Base-by-base conservation (phyloP, 2,113 vertebrate species). In the Sorex fumeus region DNA sequence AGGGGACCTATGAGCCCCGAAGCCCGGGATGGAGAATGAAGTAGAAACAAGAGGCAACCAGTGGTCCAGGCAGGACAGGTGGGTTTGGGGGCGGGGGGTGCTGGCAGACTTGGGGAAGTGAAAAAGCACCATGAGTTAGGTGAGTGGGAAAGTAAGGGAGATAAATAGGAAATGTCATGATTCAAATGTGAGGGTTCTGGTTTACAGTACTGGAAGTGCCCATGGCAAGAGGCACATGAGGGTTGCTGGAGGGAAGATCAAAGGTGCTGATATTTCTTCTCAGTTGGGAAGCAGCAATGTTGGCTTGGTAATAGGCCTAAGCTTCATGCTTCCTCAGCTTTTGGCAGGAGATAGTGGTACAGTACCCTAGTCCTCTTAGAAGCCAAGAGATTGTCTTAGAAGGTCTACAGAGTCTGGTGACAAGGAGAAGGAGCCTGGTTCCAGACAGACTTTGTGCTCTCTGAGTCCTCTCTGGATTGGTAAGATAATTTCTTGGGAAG, bases 401-500 rank as follows among this genome's bases (percentile, higher is more conserved):
- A 85, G 64, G 69, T 50, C 36, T 57, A 0, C 4, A 18, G 43
- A 40, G 64, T 28, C 74, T 66, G 2, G 3, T 50, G 57, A 10
- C 40, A 4, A 67, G 75, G 64, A 50, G 23, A 32, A 32, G 32
- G 60, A 13, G 27, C 4, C 6, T 21, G 8, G 2, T 60, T 47
- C 6, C 32, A 5, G 32, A 47, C 69, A 40, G 60, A 32, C 47
- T 40, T 21, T 30, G 34, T 60, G 74, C 87, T 34, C 57, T 53
- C 89, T 27, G 32, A 27, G 43, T 72, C 40, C 85, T 92, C 67
- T 88, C 88, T 84, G 69, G 95, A 69, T 84, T 70, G 96, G 95
- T 95, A 93, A 97, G 96, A 90, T 74, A 94, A 93, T 96, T 96
- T 95, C 94, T 96, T 94, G 96, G 95, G 95, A 95, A 94, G 96